Evolutionary conservation across 2,797 vertebrate species (phyloP).

Genomic region (Thunnus albacares): DNA sequence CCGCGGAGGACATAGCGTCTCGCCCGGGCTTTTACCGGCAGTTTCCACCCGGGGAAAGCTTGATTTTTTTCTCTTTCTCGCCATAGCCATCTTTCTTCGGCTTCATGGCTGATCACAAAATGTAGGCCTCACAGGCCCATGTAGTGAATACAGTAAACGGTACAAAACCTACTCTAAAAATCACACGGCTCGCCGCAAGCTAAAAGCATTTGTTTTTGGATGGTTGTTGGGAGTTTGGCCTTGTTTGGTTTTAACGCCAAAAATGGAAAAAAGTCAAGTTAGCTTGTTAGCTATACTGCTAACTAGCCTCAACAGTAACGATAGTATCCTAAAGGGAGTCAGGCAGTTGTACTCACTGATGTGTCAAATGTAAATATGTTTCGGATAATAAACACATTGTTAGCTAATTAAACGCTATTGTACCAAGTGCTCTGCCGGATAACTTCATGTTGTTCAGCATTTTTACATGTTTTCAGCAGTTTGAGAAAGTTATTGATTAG

Average conservation of each 20-base stretch:
- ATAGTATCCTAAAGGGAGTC: conserved; percentile 60
- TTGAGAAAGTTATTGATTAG: conserved; percentile 75
- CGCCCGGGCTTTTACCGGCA: conserved; percentile 79
- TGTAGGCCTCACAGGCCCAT: conserved; percentile 98
- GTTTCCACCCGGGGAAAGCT: conserved; percentile 85
- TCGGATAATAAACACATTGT: background rate
- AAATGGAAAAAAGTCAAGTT: conserved; percentile 65
- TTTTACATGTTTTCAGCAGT: conserved; percentile 45
- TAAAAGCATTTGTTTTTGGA: background rate
- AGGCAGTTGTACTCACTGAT: conserved; percentile 49
- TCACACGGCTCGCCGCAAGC: conserved; percentile 45
- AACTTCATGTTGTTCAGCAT: accelerated
- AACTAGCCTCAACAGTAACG: conserved; percentile 77
- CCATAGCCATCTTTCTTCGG: conserved; percentile 94
- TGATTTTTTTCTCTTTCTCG: conserved; percentile 78
- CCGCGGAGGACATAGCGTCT: conserved; percentile 82
- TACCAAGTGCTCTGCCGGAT: accelerated
- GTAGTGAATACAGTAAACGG: conserved; percentile 71
- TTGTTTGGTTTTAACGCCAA: conserved; percentile 30
- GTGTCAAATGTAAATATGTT: conserved; percentile 62
- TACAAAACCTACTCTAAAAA: conserved; percentile 47
- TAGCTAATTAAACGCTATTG: background rate
- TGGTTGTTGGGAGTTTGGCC: conserved; percentile 39
- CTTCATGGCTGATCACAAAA: conserved; percentile 92
- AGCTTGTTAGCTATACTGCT: conserved; percentile 79